Evolutionary conservation across 2,797 vertebrate genomes (phyloP).

Genomic region (Simalia tracyae): DNA sequence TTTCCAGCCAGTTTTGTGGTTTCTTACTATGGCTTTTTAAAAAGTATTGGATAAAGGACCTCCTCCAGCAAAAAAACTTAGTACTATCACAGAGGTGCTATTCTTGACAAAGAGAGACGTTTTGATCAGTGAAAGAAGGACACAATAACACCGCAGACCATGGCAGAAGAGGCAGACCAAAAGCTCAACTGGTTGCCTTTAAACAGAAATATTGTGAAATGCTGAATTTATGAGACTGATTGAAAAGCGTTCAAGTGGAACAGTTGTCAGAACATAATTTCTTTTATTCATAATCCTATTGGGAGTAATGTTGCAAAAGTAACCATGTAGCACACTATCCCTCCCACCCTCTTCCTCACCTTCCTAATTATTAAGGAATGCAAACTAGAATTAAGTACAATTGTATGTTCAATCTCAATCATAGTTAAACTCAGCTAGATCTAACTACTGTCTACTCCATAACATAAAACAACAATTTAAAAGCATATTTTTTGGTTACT

Average conservation of each 20-base stretch:
- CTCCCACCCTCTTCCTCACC: background rate
- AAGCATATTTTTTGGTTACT: no score
- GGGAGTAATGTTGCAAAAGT: background rate
- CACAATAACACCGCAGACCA: background rate
- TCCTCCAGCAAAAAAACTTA: background rate
- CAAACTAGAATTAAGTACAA: background rate
- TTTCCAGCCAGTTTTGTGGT: background rate
- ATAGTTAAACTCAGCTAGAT: background rate
- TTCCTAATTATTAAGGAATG: background rate
- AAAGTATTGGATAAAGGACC: background rate
- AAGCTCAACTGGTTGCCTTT: background rate
- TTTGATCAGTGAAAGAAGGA: background rate
- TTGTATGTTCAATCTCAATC: background rate
- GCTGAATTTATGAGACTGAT: background rate
- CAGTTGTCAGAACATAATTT: background rate
- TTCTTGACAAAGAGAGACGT: background rate
- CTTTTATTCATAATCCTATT: background rate
- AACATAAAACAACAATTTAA: no score
- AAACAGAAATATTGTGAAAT: background rate
- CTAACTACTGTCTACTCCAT: no score
- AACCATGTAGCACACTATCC: background rate
- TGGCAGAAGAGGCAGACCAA: background rate
- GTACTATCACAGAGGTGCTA: background rate
- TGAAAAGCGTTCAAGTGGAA: background rate
- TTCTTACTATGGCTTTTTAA: background rate